Percentiles rank a stretch among this genome's conserved stretches.
phyloP scores from a whole-genome alignment of 2,888 invertebrate genomes.

The Lomographa bimaculata region DNA sequence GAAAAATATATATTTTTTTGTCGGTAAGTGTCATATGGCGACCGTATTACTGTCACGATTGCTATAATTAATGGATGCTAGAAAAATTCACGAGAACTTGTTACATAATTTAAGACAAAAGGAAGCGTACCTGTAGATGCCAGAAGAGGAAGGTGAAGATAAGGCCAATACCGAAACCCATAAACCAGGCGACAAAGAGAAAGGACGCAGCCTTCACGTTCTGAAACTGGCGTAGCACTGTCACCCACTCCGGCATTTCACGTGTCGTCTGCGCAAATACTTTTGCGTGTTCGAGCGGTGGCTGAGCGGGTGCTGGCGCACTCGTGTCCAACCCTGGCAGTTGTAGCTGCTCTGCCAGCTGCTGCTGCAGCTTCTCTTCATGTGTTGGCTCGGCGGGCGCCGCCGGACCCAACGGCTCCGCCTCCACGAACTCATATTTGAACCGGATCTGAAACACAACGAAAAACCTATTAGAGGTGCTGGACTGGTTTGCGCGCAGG shows the following conservation, averaged over 20 bases:
- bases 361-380: constrained; percentile 92
- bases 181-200: constrained; percentile 98
- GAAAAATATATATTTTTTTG: too few relatives aligned
- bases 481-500: too few relatives aligned
- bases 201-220: constrained; percentile 96
- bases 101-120: too few relatives aligned
- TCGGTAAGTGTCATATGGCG: too few relatives aligned
- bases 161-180: constrained; percentile 99
- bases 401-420: constrained; percentile 83
- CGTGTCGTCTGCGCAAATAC: constrained; percentile 96
- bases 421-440: constrained; percentile 84
- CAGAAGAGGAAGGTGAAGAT: constrained; percentile 99
- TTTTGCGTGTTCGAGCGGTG: constrained; percentile 55
- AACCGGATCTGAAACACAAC: constrained; percentile 77
- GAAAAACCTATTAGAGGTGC: too few relatives aligned
- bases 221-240: constrained; percentile 94
- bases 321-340: constrained; percentile 90
- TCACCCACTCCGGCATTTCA: constrained; percentile 97
- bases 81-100: too few relatives aligned
- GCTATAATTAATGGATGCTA: too few relatives aligned
- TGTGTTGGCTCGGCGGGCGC: constrained; percentile 81
- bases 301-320: constrained; percentile 68
- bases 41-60: too few relatives aligned
- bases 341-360: constrained; percentile 92
- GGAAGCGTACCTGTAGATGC: constrained; percentile 92